Conservation (phyloP, 2,888 invertebrate genomes). For the Ceramica pisi region DNA sequence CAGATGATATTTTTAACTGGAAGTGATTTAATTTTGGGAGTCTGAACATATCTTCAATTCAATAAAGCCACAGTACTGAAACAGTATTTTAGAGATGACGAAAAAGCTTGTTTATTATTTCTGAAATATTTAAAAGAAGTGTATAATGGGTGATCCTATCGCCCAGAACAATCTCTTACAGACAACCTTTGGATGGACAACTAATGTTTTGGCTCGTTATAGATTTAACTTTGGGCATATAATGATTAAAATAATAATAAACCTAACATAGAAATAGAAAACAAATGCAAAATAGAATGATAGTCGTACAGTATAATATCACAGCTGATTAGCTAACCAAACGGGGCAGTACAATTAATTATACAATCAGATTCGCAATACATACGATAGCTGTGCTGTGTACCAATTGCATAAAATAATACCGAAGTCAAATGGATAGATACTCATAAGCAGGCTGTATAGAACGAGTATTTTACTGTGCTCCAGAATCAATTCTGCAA, state of each 20-base stretch:
- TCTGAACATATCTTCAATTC: constrained; percentile 1
- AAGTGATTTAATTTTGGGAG: constrained; percentile 5
- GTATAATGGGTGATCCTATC: too few species aligned
- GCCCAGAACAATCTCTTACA: too few species aligned
- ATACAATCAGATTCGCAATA: constrained; percentile 61
- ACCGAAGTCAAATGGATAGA: constrained; percentile 67
- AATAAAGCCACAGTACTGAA: constrained; percentile 1
- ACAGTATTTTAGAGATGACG: neutral
- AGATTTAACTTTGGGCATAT: neutral
- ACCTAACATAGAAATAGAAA: constrained; percentile 18
- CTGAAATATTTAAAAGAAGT: neutral
- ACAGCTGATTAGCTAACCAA: constrained; percentile 55
- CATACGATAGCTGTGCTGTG: constrained; percentile 57
- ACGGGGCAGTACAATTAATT: constrained; percentile 48
- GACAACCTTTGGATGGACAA: too few species aligned
- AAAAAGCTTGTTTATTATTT: neutral
- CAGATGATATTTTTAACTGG: constrained; percentile 43
- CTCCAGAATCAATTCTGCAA: constrained; percentile 89
- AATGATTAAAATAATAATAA: neutral
- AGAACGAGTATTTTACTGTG: constrained; percentile 85
- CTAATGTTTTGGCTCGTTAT: too few species aligned
- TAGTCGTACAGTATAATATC: constrained; percentile 43
- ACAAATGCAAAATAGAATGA: constrained; percentile 25
- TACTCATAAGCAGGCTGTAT: constrained; percentile 83
- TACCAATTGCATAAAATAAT: constrained; percentile 71